Evolutionary conservation across 2,797 vertebrate species (phyloP).

Genomic region (Hylomyscus alleni): DNA sequence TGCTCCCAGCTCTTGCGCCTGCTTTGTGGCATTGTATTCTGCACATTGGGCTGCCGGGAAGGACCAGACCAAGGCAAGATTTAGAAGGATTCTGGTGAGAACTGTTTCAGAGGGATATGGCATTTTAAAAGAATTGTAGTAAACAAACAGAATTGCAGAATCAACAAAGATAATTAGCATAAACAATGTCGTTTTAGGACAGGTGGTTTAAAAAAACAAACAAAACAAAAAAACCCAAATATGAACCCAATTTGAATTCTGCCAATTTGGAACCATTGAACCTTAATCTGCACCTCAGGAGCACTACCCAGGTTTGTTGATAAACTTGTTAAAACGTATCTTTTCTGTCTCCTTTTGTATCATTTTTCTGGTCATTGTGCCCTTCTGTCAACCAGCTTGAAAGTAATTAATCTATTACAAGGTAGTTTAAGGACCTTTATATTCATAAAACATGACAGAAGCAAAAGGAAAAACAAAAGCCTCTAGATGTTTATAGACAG

Average conservation of each 20-base stretch:
- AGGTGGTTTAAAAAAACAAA: slow-evolving; percentile 85
- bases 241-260: slow-evolving; percentile 70
- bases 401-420: slow-evolving; percentile 79
- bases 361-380: slow-evolving; percentile 80
- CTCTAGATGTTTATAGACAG: slow-evolving; percentile 72
- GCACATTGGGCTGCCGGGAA: slow-evolving; percentile 49
- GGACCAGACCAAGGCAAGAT: slow-evolving; percentile 77
- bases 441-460: slow-evolving; percentile 79
- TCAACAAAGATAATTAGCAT: slow-evolving; percentile 83
- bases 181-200: slow-evolving; percentile 80
- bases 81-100: slow-evolving; percentile 85
- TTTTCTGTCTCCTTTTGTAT: slow-evolving; percentile 79
- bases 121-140: slow-evolving; percentile 82
- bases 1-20: slow-evolving; percentile 80
- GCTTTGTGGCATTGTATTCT: slow-evolving; percentile 75
- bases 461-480: slow-evolving; percentile 80
- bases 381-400: slow-evolving; percentile 82
- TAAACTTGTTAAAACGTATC: slow-evolving; percentile 81
- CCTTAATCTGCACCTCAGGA: slow-evolving; percentile 80
- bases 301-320: slow-evolving; percentile 81
- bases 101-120: slow-evolving; percentile 82
- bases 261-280: slow-evolving; percentile 78
- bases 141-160: slow-evolving; percentile 86
- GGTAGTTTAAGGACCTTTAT: slow-evolving; percentile 73
- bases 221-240: slow-evolving; percentile 71